These are phyloP conservation scores for Paramormyrops hopkinsi DNA, from an alignment of 2,797 vertebrate species.

Conservation along the genomic window DNA sequence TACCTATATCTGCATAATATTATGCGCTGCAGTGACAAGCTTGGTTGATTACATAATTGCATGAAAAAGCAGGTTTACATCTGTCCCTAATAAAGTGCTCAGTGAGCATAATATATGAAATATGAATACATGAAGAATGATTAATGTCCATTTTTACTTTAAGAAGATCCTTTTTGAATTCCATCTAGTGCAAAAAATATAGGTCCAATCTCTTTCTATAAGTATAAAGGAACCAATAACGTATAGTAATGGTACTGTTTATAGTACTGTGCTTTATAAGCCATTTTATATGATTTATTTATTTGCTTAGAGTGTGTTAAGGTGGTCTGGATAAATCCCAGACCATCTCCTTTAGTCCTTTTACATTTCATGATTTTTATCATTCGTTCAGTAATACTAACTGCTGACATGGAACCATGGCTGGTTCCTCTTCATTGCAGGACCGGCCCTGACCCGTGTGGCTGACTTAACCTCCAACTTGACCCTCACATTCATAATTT, in stretches of 20 bases:
- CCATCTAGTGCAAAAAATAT: background rate
- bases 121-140: background rate
- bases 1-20: background rate
- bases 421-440: slow-evolving; percentile 66
- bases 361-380: background rate
- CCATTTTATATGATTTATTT: background rate
- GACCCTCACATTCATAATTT: slow-evolving; percentile 60
- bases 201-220: background rate
- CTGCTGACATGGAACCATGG: slow-evolving; percentile 57
- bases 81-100: background rate
- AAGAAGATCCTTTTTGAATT: background rate
- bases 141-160: background rate
- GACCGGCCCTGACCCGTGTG: slow-evolving; percentile 52
- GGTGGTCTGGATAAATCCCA: background rate
- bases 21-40: background rate
- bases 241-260: background rate
- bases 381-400: background rate
- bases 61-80: background rate
- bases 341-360: too few species aligned
- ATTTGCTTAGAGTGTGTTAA: background rate
- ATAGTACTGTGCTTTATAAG: background rate
- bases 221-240: background rate
- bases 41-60: background rate
- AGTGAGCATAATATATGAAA: background rate
- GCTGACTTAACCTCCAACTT: slow-evolving; percentile 65